phyloP scores from a whole-genome alignment of 2,797 vertebrate genomes.

The Enteromius radiatus region DNA sequence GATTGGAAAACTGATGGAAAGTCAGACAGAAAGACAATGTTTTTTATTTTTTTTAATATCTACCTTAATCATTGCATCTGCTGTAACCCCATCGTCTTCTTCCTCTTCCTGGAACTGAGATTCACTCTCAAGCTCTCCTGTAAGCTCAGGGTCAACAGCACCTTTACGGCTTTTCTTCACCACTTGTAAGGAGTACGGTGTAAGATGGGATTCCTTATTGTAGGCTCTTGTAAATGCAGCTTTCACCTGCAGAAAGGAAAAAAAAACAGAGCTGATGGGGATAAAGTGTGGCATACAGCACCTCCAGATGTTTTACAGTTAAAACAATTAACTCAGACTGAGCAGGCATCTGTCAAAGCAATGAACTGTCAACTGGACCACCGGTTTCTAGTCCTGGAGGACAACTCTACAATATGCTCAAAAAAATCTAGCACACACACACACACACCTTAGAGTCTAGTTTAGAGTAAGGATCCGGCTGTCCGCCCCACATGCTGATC shows the following conservation, averaged over 20 bases:
- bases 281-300: constrained; percentile 13
- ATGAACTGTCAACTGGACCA: constrained; percentile 27
- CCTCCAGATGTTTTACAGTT: constrained; percentile 33
- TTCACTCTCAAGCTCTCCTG: constrained; percentile 70
- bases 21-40: neutral
- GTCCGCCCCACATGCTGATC: constrained; percentile 88
- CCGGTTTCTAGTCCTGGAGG: constrained; percentile 2
- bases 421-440: neutral
- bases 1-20: constrained; percentile 4
- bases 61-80: constrained; percentile 97
- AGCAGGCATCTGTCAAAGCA: constrained; percentile 36
- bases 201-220: constrained; percentile 90
- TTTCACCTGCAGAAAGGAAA: constrained; percentile 83
- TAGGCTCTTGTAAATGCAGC: constrained; percentile 94
- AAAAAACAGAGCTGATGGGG: neutral
- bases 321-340: constrained; percentile 28
- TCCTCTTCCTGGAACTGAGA: constrained; percentile 66
- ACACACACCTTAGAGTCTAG: constrained; percentile 91
- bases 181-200: constrained; percentile 86
- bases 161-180: constrained; percentile 79
- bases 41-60: constrained; percentile 45
- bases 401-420: constrained; percentile 8
- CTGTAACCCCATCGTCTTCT: constrained; percentile 74
- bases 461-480: constrained; percentile 88
- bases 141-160: constrained; percentile 70